These are phyloP conservation scores for Prosopocoilus inquinatus DNA, from an alignment of 2,888 invertebrate species.

Conservation along the genomic window DNA sequence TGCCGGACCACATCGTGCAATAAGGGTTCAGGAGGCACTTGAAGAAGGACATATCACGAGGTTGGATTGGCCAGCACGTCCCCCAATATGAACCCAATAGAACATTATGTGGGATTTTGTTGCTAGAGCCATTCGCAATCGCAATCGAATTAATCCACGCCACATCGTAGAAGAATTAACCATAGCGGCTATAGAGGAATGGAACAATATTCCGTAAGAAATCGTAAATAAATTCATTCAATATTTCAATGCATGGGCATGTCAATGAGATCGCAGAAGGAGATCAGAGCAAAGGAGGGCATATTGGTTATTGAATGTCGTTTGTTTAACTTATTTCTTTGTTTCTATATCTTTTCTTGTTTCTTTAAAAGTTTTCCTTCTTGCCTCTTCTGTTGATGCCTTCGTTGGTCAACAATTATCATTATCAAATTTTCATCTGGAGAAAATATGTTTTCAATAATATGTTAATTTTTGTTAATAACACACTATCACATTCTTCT, in stretches of 20 bases:
- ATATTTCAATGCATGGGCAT: neutral
- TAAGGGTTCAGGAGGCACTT: neutral
- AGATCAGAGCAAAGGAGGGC: conserved; percentile 2
- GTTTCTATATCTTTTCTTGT: conserved; percentile 1
- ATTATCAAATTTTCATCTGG: no score
- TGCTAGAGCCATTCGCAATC: neutral
- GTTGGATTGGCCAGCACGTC: neutral
- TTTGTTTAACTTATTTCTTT: neutral
- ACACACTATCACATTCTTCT: no score
- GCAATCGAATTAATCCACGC: neutral
- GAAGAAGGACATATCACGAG: no score
- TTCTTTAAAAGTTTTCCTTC: neutral
- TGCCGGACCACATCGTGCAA: neutral
- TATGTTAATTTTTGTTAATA: no score
- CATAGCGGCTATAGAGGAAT: conserved; percentile 3
- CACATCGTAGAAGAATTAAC: neutral
- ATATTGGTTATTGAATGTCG: neutral
- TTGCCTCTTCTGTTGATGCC: neutral
- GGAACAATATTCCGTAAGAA: conserved; percentile 4
- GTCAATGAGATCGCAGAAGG: neutral
- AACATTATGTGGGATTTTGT: neutral
- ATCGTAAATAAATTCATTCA: conserved; percentile 4
- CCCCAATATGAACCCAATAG: neutral
- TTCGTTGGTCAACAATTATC: no score
- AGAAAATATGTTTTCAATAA: no score